Evolutionary conservation across 1,140 invertebrate genomes (phyloP), one percentile per base, ranked within the genome.

Genomic region (Vanessa tameamea): DNA sequence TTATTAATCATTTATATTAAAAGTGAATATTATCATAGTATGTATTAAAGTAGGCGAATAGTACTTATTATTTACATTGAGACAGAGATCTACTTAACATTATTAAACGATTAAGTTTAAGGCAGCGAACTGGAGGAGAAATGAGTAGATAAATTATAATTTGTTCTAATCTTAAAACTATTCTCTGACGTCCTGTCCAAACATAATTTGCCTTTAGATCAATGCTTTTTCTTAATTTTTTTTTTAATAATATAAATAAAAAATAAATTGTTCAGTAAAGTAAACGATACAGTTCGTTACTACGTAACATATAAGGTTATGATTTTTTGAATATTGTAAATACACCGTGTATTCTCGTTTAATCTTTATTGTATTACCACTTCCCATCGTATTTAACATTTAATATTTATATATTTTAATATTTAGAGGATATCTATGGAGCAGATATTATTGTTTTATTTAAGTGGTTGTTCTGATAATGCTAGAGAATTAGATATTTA

Each of bases 1-100:
- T 85, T 89, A 85, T 83, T 88, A 83, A 88, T 86, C 76, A 83
- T 85, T 88, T 88, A 84, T 90, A 89, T 86, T 91, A 90, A 91
- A 91, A 89, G 88, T 91, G 88, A 90, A 88, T 88, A 85, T 83
- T 84, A 85, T 78, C 65, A 79, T 83, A 85, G 78, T 86, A 81
- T 80, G 82, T 85, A 88, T 78, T 84, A 89, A 89, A 87, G 83
- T 87, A 89, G 86, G 85, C 84, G 79, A 89, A 83, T 81, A 85
- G 80, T 84, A 81, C 85, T 69, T 84, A 86, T 59, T 88, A 91
- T 88, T 76, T 91, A 91, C 87, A 89, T 76, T 72, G 74, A 84
- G 72, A 72, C 55, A 66, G 68, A 75, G 48, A 57, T 57, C 63
- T 70, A 67, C 59, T 47, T 63, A 63, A 47, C 23, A 31, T 53